phyloP scores from a whole-genome alignment of 2,113 vertebrate species.

The Mormyrus iriodes region DNA sequence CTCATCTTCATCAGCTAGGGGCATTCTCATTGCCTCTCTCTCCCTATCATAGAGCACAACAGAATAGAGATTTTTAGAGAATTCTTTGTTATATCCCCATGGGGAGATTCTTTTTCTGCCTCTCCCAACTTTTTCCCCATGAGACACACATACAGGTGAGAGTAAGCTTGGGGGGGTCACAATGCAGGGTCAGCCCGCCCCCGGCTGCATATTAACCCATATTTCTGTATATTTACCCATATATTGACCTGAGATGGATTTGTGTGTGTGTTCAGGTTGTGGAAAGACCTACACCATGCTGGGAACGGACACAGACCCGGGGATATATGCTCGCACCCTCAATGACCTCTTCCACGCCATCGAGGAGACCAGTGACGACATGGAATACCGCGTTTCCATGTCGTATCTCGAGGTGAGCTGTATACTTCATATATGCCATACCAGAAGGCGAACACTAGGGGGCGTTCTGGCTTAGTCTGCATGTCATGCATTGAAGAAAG shows the following conservation, averaged over 20 bases:
- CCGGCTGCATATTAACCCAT: not conserved
- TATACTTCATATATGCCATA: not conserved
- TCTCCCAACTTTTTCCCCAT: not conserved
- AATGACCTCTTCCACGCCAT: slow-evolving; percentile 83
- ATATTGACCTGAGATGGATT: not conserved
- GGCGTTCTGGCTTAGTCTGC: not conserved
- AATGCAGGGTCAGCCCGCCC: not conserved
- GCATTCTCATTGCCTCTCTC: not conserved
- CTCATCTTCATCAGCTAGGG: not conserved
- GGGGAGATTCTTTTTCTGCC: not conserved
- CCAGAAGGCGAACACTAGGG: not conserved
- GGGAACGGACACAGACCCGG: slow-evolving; percentile 78
- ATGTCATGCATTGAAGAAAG: not conserved
- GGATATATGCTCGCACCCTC: slow-evolving; percentile 78
- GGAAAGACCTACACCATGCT: slow-evolving; percentile 94
- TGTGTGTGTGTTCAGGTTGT: slow-evolving; percentile 61
- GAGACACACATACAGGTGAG: not conserved
- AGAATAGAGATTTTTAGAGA: too few relatives aligned
- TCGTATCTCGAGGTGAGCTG: slow-evolving; percentile 80
- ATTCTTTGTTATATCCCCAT: too few relatives aligned
- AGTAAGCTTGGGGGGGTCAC: not conserved
- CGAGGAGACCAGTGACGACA: slow-evolving; percentile 76
- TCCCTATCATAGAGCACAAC: not conserved
- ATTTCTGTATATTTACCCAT: not conserved
- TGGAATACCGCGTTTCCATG: slow-evolving; percentile 83